These are phyloP conservation scores for Dendrocincla tyrannina DNA, from an alignment of 2,797 vertebrate species.

Conservation along the genomic window DNA sequence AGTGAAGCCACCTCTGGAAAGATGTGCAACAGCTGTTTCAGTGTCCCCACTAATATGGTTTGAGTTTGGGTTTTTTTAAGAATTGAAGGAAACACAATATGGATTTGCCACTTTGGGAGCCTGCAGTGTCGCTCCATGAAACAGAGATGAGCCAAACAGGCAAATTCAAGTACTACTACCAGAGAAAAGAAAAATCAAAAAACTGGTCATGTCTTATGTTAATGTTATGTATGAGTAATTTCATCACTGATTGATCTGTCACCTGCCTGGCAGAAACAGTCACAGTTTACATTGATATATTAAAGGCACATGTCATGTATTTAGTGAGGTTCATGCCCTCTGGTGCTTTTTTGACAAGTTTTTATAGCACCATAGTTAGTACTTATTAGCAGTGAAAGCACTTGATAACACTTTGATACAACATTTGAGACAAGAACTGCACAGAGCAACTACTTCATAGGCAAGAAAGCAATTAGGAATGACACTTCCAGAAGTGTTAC, in stretches of 20 bases:
- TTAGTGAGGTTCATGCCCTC: conserved; percentile 3
- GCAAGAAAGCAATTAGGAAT: background rate
- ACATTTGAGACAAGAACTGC: background rate
- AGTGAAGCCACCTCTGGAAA: background rate
- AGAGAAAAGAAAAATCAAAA: background rate
- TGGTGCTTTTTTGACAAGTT: conserved; percentile 6
- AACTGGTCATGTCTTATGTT: background rate
- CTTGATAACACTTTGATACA: background rate
- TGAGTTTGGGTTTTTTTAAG: background rate
- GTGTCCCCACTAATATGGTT: background rate
- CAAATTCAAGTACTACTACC: accelerated
- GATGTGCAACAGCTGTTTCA: background rate
- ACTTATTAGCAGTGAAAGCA: conserved; percentile 20
- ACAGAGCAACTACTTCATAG: background rate
- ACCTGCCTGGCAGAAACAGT: background rate
- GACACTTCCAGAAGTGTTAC: background rate
- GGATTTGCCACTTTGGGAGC: background rate
- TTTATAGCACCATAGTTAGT: background rate
- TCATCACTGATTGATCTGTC: background rate
- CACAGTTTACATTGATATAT: background rate
- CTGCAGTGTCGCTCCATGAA: background rate
- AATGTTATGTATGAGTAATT: background rate
- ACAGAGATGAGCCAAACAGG: background rate
- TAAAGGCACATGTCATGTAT: background rate
- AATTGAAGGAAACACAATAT: background rate